Conservation (phyloP, 2,797 vertebrate genomes). For the Anolis apletophallus region DNA sequence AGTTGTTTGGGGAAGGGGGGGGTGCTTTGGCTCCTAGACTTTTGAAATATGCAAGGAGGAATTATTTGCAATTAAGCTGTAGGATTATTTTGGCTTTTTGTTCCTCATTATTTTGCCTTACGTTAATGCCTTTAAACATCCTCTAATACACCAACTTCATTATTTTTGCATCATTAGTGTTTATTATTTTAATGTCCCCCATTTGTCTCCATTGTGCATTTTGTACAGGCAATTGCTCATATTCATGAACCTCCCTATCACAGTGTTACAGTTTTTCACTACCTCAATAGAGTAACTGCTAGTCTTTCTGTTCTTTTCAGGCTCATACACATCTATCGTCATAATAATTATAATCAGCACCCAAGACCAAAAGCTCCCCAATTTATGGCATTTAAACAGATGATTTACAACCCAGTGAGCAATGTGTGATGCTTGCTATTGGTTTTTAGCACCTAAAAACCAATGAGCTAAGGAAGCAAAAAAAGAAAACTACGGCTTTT, state of each 20-base stretch:
- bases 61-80: constrained; percentile 18
- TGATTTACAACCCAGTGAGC: constrained; percentile 27
- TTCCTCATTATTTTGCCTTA: constrained; percentile 9
- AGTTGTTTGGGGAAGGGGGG: too few species aligned
- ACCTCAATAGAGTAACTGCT: neutral
- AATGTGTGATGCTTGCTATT: constrained; percentile 35
- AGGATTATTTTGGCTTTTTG: neutral
- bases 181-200: constrained; percentile 29
- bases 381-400: constrained; percentile 23
- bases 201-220: constrained; percentile 35
- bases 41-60: neutral
- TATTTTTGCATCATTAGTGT: constrained; percentile 35
- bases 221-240: neutral
- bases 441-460: constrained; percentile 38
- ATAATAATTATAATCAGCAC: constrained; percentile 20
- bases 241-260: neutral
- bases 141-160: constrained; percentile 11
- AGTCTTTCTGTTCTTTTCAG: neutral
- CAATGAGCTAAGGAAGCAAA: too few species aligned
- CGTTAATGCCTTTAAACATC: neutral
- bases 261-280: neutral
- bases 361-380: constrained; percentile 4
- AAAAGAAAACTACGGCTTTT: constrained; percentile 37
- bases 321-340: constrained; percentile 16
- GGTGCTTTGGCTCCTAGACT: too few species aligned